Evolutionary conservation across 2,113 vertebrate species (phyloP).

Genomic region (Ptilorrhoa leucosticta): DNA sequence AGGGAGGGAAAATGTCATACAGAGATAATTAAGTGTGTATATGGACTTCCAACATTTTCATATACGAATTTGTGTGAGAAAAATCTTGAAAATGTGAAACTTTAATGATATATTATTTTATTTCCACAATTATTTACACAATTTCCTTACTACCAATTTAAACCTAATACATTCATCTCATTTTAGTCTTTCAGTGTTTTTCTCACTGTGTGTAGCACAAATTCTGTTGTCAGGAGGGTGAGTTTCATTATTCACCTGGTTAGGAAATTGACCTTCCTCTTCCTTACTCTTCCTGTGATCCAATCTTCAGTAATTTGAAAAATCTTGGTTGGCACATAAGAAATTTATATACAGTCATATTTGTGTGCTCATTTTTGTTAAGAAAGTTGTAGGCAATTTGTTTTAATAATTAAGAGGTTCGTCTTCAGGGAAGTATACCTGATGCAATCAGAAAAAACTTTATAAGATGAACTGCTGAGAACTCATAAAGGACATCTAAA

Average conservation of each 20-base stretch:
- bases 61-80: neutral
- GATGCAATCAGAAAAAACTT: neutral
- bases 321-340: neutral
- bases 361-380: neutral
- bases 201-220: neutral
- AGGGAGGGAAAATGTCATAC: neutral
- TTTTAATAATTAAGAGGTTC: neutral
- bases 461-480: neutral
- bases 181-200: neutral
- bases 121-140: neutral
- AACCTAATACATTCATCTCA: neutral
- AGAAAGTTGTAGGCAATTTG: neutral
- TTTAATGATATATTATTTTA: neutral
- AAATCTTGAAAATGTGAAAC: neutral
- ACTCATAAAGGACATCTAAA: neutral
- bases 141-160: neutral
- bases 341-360: neutral
- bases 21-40: accelerated
- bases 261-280: neutral
- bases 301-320: neutral
- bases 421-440: neutral
- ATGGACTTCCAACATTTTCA: neutral
- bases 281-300: neutral
- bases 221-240: neutral
- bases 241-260: neutral